phyloP scores from a whole-genome alignment of 2,797 vertebrate genomes.

The Sternarchorhynchus goeldii region DNA sequence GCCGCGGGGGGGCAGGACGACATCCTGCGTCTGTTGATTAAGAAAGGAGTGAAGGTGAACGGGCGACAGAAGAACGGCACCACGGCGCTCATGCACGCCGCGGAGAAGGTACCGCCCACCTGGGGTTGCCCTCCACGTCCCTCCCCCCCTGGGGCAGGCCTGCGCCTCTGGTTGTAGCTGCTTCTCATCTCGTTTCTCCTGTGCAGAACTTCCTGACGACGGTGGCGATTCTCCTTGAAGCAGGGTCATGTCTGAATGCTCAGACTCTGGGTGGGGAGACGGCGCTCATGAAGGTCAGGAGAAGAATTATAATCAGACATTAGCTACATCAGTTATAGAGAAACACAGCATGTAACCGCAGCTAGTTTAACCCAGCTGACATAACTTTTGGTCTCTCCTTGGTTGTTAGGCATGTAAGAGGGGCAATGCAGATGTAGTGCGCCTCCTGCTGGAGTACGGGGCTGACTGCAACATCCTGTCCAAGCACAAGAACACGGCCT shows the following conservation, averaged over 20 bases:
- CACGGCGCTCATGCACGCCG: conserved; percentile 94
- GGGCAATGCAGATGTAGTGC: conserved; percentile 92
- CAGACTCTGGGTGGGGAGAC: conserved; percentile 92
- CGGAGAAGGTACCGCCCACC: conserved; percentile 85
- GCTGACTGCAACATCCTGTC: conserved; percentile 94
- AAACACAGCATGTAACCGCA: too few species aligned
- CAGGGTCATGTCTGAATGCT: conserved; percentile 89
- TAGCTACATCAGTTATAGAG: too few species aligned
- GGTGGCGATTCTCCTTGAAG: conserved; percentile 93
- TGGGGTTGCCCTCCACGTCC: too few species aligned
- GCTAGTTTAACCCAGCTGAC: neutral
- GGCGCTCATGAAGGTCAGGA: conserved; percentile 92
- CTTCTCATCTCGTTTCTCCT: conserved; percentile 7
- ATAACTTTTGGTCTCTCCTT: neutral
- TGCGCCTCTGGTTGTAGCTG: neutral
- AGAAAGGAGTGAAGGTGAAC: conserved; percentile 92
- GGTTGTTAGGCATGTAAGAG: conserved; percentile 87
- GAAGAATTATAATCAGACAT: too few species aligned
- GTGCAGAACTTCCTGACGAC: conserved; percentile 92
- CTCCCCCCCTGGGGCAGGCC: conserved; percentile 4
- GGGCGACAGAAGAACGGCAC: conserved; percentile 92
- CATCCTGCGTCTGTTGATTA: conserved; percentile 89
- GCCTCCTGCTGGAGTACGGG: conserved; percentile 92
- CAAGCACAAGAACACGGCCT: conserved; percentile 89
- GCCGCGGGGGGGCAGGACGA: conserved; percentile 95